Base-by-base conservation (phyloP, 2,113 vertebrate species). In the Sylvietta virens region DNA sequence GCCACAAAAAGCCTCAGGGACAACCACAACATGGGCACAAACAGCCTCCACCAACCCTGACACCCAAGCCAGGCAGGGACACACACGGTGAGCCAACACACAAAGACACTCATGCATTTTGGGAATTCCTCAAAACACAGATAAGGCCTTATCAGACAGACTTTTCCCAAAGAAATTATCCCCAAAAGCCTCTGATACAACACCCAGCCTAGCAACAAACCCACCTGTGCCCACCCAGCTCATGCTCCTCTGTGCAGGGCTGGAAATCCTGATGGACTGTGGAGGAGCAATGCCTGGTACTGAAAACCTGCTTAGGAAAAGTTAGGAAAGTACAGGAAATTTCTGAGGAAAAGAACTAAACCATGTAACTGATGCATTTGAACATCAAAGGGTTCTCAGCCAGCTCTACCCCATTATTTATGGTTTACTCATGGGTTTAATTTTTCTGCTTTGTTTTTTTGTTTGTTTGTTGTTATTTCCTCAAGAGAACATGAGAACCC, bases 351-450 rank as follows among this genome's bases (percentile, higher is more conserved):
- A 82, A 88, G 67, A 58, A 78, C 44, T 37, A 76, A 72, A 92
- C 35, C 33, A 48, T 92, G 51, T 13, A 77, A 74, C 35, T 22
- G 51, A 22, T 27, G 44, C n/a, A 53, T 86, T 86, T 77, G 48
- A 92, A 92, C 88, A 97, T 97, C 95, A 97, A 96, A 95, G 93
- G 18, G 21, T 40, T 86, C 69, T 78, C 89, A 87, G 72, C 18
- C 90, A 77, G 66, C 80, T 81, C 54, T 69, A 39, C 71, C 47
- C 71, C 51, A n/a, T 92, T 95, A 94, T 94, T 96, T 94, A 86
- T 70, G 65, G 57, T 91, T 95, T 96, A 69, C 95, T 94, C 88
- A 8, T 22, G 89, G 71, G 74, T 72, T 95, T 95, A 76, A 92
- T 88, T 93, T 87, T 89, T 80, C 82, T 94, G 87, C 80, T 88